Percentiles rank a stretch among this genome's conserved stretches.
Conservation (phyloP, 2,797 vertebrate genomes). For the Acrossocheilus fasciatus region DNA sequence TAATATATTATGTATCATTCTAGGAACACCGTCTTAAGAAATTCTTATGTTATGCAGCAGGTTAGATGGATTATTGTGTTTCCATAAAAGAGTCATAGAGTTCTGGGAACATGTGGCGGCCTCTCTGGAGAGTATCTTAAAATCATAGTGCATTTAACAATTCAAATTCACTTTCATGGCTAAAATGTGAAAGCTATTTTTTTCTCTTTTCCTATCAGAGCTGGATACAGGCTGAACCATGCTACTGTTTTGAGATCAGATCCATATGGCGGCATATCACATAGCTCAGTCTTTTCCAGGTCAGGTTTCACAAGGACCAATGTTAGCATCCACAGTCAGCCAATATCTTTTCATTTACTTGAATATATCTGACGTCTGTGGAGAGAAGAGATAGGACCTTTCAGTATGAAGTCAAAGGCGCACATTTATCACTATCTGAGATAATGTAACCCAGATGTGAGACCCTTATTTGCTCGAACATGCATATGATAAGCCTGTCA, state of each 20-base stretch:
- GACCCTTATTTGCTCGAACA: background rate
- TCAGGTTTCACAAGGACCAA: conserved; percentile 44
- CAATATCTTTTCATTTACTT: conserved; percentile 38
- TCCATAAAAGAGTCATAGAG: conserved; percentile 22
- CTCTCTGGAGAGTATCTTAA: conserved; percentile 29
- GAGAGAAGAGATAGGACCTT: conserved; percentile 25
- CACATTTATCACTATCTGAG: conserved; percentile 35
- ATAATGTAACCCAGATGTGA: conserved; percentile 19
- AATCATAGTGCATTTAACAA: conserved; percentile 44
- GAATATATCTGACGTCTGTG: conserved; percentile 26
- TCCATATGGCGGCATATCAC: conserved; percentile 55
- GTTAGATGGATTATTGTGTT: conserved; percentile 35
- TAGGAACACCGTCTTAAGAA: background rate
- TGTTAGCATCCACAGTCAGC: conserved; percentile 33
- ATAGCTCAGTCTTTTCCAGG: conserved; percentile 35
- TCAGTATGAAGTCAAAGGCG: background rate
- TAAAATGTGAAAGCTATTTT: conserved; percentile 40
- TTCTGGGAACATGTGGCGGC: background rate
- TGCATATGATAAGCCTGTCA: conserved; percentile 7
- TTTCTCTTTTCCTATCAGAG: background rate
- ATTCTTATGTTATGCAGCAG: background rate
- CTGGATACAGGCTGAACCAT: conserved; percentile 24
- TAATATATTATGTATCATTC: background rate
- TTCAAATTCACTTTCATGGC: conserved; percentile 56
- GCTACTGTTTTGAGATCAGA: conserved; percentile 61